A percentile compares a stretch with the other conserved stretches of the same genome.
Conservation (phyloP, 2,113 vertebrate species). For the Erythrocercus mccallii region DNA sequence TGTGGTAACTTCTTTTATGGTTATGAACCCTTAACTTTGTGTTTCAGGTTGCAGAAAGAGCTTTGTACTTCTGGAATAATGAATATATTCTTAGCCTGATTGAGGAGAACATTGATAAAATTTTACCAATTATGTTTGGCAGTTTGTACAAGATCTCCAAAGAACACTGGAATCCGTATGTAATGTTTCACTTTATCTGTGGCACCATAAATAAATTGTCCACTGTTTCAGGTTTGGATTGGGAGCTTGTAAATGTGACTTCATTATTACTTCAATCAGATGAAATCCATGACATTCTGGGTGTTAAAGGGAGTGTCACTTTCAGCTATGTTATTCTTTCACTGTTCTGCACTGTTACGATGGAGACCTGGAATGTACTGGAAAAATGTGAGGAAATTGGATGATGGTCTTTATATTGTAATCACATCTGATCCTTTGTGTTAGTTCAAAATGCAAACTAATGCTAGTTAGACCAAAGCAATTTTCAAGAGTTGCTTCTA, state of each 20-base stretch:
- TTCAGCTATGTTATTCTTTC: background rate
- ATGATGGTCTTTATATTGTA: background rate
- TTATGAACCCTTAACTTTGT: conserved; percentile 22
- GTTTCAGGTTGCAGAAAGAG: conserved; percentile 93
- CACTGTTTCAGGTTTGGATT: background rate
- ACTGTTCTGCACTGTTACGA: background rate
- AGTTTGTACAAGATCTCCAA: conserved; percentile 98
- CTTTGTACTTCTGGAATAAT: conserved; percentile 98
- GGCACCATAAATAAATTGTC: background rate
- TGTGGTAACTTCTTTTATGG: background rate
- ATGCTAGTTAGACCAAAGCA: background rate
- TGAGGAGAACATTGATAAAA: conserved; percentile 94
- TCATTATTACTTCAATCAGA: background rate
- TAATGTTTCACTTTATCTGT: background rate
- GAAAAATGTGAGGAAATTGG: background rate
- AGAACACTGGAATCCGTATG: conserved; percentile 99
- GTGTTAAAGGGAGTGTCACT: background rate
- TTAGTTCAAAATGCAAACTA: background rate
- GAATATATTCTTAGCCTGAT: conserved; percentile 99
- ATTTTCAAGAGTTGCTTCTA: background rate
- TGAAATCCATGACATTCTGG: background rate
- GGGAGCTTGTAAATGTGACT: background rate
- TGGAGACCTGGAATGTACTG: background rate
- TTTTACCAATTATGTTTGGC: conserved; percentile 97
- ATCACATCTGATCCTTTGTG: background rate